Evolutionary conservation across 2,797 vertebrate species (phyloP).

Genomic region (Notoglanidium macrostoma): DNA sequence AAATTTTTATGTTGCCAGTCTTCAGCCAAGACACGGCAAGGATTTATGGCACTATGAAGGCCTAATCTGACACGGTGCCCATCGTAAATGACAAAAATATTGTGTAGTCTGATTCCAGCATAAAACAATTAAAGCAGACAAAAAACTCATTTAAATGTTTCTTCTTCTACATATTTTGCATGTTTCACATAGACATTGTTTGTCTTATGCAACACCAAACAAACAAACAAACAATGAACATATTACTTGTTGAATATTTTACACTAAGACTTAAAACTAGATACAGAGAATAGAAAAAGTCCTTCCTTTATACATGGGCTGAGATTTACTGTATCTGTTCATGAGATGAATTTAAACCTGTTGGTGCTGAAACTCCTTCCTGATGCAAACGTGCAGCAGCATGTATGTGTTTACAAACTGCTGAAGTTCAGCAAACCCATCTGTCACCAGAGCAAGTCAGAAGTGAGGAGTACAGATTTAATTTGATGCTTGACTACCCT

Average conservation of each 20-base stretch:
- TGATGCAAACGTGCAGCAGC: constrained; percentile 14
- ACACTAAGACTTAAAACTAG: neutral
- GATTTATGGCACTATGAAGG: too few species aligned
- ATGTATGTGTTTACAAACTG: constrained; percentile 49
- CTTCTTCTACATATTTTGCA: neutral
- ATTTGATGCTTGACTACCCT: constrained; percentile 71
- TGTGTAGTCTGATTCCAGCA: too few species aligned
- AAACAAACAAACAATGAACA: neutral
- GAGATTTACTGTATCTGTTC: neutral
- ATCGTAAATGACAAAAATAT: too few species aligned
- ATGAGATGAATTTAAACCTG: too few species aligned
- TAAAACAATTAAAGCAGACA: neutral
- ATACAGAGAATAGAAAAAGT: neutral
- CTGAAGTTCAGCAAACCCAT: constrained; percentile 65
- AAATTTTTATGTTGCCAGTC: too few species aligned
- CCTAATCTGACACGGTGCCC: too few species aligned
- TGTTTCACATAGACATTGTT: neutral
- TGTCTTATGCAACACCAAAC: neutral
- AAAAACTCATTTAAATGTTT: neutral
- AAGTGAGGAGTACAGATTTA: constrained; percentile 75
- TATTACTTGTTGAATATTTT: neutral
- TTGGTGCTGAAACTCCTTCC: neutral
- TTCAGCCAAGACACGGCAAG: too few species aligned
- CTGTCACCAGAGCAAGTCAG: constrained; percentile 72
- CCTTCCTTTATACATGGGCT: neutral